Percentiles rank a stretch among this genome's conserved stretches.
phyloP scores from a whole-genome alignment of 2,888 invertebrate genomes.

The Harpagoxenus sublaevis region DNA sequence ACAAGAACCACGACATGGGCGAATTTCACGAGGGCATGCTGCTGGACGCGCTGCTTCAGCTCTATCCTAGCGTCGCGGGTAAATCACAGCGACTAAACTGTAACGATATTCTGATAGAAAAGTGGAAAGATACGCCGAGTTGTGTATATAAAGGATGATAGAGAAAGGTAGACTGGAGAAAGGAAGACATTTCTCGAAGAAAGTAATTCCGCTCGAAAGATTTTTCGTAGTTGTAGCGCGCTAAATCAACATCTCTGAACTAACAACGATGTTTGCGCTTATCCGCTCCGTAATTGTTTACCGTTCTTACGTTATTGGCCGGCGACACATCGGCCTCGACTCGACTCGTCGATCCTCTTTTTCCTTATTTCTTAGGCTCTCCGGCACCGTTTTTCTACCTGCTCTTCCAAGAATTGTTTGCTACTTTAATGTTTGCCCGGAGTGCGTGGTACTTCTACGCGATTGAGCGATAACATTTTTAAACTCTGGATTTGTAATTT shows the following conservation, averaged over 20 bases:
- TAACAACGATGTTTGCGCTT: constrained; percentile 38
- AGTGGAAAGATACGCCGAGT: not conserved
- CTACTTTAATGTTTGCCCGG: constrained; percentile 14
- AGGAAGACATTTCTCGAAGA: not conserved
- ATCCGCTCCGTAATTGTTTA: constrained; percentile 11
- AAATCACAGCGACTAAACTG: constrained; percentile 35
- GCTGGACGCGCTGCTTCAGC: constrained; percentile 90
- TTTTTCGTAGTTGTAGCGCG: constrained; percentile 24
- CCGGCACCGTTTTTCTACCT: constrained; percentile 14
- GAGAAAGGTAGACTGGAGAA: not conserved
- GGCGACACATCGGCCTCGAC: constrained; percentile 17
- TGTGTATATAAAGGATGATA: not conserved
- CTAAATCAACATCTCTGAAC: constrained; percentile 9
- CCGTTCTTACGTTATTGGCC: constrained; percentile 26
- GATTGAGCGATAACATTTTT: constrained; percentile 12
- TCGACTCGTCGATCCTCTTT: not conserved
- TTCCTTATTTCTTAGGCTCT: not conserved
- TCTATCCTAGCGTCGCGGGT: constrained; percentile 91
- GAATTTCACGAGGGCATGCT: constrained; percentile 94
- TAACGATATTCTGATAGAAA: not conserved
- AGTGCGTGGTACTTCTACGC: not conserved
- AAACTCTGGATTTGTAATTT: not conserved
- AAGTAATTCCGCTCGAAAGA: constrained; percentile 28
- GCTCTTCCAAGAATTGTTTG: constrained; percentile 2
- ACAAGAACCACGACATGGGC: constrained; percentile 88